phyloP scores from a whole-genome alignment of 2,888 invertebrate genomes.

The Timema cristinae region DNA sequence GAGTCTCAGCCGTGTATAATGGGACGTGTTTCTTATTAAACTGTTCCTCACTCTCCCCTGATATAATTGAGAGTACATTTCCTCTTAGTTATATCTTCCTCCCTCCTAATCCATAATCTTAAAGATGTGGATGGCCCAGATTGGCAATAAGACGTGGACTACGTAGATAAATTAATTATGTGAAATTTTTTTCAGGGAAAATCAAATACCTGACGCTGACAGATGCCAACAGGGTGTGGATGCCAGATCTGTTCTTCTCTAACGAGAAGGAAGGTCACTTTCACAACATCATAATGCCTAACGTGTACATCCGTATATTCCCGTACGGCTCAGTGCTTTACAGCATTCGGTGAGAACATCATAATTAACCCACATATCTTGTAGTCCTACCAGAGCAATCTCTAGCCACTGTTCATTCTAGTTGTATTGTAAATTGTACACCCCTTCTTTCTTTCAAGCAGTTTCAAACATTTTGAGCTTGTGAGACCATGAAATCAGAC shows the following conservation, averaged over 20 bases:
- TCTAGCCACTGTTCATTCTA: neutral
- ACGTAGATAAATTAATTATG: neutral
- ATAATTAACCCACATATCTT: neutral
- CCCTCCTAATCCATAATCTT: no score
- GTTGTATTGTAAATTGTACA: no score
- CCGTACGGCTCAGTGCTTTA: slow-evolving; percentile 92
- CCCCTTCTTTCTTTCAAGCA: no score
- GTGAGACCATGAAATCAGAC: no score
- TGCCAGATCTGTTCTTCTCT: slow-evolving; percentile 97
- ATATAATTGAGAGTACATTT: no score
- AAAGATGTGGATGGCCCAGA: no score
- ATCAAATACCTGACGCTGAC: slow-evolving; percentile 89
- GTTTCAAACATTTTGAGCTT: no score
- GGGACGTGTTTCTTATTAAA: no score
- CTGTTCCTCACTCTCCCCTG: no score
- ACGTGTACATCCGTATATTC: slow-evolving; percentile 94
- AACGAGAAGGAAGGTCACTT: slow-evolving; percentile 98
- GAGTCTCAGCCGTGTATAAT: no score
- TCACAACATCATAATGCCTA: slow-evolving; percentile 97
- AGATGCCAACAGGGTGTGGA: slow-evolving; percentile 94
- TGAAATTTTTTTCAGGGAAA: slow-evolving; percentile 57
- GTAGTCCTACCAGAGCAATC: neutral
- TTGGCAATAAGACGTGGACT: no score
- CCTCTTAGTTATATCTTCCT: no score
- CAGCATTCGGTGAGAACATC: slow-evolving; percentile 70